phyloP scores from a whole-genome alignment of 2,113 vertebrate genomes.

The Antigone vipio region DNA sequence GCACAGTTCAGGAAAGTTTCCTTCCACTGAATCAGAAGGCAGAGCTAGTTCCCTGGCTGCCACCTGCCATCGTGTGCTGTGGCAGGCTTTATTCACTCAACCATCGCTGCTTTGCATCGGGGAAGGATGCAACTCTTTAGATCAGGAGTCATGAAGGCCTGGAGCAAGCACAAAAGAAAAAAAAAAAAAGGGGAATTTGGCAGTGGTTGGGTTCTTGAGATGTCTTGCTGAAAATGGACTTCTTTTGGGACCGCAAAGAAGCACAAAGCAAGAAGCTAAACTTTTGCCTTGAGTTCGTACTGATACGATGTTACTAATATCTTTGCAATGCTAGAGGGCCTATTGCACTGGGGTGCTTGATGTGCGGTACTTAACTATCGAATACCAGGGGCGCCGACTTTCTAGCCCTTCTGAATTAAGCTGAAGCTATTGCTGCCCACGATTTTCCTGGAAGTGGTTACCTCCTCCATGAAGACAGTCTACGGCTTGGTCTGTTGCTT shows the following conservation, averaged over 20 bases:
- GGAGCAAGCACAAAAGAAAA: not conserved
- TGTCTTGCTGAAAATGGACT: not conserved
- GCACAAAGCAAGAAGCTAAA: not conserved
- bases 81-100: not conserved
- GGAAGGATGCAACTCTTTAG: not conserved
- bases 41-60: not conserved
- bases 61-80: not conserved
- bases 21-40: not conserved
- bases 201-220: not conserved
- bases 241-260: not conserved
- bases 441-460: not conserved
- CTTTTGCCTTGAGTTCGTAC: not conserved
- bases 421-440: not conserved
- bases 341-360: not conserved
- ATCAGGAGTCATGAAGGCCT: not conserved
- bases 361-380: not conserved
- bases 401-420: not conserved
- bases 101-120: not conserved
- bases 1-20: not conserved
- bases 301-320: not conserved
- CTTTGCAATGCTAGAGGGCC: not conserved
- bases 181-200: rapidly evolving
- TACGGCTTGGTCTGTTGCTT: not conserved
- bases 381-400: not conserved
- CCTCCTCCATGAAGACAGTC: not conserved